Evolutionary conservation across 2,888 invertebrate species (phyloP).

Genomic region (Meloe dianella): DNA sequence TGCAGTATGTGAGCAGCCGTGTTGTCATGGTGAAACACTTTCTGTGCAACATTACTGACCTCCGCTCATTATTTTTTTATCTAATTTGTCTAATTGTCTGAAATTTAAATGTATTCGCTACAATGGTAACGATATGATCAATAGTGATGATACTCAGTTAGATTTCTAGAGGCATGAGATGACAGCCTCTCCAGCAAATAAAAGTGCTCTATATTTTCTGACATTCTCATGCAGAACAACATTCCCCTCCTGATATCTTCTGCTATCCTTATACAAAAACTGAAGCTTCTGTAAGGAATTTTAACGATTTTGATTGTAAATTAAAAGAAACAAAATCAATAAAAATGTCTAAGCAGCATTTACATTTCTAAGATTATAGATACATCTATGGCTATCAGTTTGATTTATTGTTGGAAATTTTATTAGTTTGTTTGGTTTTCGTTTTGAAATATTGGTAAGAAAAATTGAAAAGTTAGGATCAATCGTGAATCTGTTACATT

Average conservation of each 20-base stretch:
- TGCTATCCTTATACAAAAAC: not conserved
- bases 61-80: not conserved
- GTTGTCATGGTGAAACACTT: not conserved
- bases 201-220: too few species aligned
- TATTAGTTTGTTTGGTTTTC: not conserved
- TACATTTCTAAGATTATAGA: not conserved
- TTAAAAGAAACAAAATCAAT: conserved; percentile 16
- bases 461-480: conserved; percentile 22
- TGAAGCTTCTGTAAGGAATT: not conserved
- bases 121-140: not conserved
- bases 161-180: not conserved
- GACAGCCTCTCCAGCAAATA: not conserved
- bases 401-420: conserved; percentile 8
- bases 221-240: too few species aligned
- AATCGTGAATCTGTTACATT: conserved; percentile 24
- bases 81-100: not conserved
- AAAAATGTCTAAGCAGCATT: conserved; percentile 14
- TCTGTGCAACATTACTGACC: not conserved
- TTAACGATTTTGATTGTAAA: conserved; percentile 20
- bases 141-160: not conserved
- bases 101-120: not conserved
- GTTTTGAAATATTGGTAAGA: conserved; percentile 11
- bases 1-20: not conserved
- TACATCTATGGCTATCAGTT: not conserved
- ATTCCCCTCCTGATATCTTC: too few species aligned